Evolutionary conservation across 2,797 vertebrate species (phyloP), one percentile per base, ranked within the genome.

Genomic region (Nasua narica): DNA sequence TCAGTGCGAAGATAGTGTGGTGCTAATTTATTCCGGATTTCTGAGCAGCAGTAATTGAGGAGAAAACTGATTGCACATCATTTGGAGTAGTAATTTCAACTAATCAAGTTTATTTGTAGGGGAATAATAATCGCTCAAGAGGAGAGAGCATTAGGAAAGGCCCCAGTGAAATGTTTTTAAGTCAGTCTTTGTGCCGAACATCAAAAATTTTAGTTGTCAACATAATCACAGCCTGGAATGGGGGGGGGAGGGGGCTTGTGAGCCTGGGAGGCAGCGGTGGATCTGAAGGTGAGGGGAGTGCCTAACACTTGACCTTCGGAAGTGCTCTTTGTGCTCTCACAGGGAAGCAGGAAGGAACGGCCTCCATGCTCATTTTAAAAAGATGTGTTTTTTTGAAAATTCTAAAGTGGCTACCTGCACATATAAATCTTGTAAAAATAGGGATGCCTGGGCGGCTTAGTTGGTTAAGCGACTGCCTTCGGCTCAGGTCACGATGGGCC

Each of bases 21-120:
- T 35, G 90, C 54, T 96, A 92, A 96, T 98, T 98, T 97, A 96
- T 98, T 97, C 97, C 95, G 87, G 97, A 98, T 96, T 90, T 98
- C 94, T 94, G 97, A 98, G 97, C 96, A 94, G 96, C 96, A 96
- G 87, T 97, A 97, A 96, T 87, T 95, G 97, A 98, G 94, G 92
- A 94, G 97, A 96, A 94, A 88, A 77, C 92, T 95, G 97, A 98
- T 97, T 97, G 97, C 90, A 87, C 65, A 69, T 97, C 97, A 97
- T 97, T 97, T 96, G 83, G 95, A 95, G 90, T 91, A 96, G 81
- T 97, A 95, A 97, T 98, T 98, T 98, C 94, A 97, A 76, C 97
- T 98, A 97, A 96, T 97, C 94, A 76, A 70, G 94, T 98, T 98
- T 98, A 93, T 97, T 93, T 93, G 78, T 91, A 76, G 65, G 35